Evolutionary conservation across 2,797 vertebrate genomes (phyloP).

Genomic region (Tragopan temminckii): DNA sequence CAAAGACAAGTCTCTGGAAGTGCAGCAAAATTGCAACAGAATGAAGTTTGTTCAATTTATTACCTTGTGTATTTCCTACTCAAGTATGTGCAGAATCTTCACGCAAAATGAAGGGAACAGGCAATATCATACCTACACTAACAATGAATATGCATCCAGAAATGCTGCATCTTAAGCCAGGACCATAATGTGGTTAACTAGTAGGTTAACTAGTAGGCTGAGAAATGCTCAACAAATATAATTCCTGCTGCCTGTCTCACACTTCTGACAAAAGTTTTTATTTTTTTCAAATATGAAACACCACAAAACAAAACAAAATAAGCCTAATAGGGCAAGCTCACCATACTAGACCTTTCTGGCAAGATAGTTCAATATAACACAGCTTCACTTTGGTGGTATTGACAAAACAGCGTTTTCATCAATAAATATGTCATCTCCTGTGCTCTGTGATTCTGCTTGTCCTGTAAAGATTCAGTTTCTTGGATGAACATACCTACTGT

Average conservation of each 20-base stretch:
- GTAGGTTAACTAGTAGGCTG: fast-evolving
- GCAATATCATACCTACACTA: not conserved
- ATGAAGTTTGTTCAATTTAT: not conserved
- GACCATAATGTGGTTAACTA: not conserved
- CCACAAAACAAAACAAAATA: not conserved
- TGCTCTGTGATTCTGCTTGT: constrained; percentile 30
- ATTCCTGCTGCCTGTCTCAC: not conserved
- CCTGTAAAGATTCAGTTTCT: constrained; percentile 51
- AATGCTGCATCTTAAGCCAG: not conserved
- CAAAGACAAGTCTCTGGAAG: not conserved
- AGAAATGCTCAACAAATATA: not conserved
- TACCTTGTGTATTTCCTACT: not conserved
- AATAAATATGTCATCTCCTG: constrained; percentile 58
- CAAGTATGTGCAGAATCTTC: not conserved
- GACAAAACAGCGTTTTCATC: constrained; percentile 62
- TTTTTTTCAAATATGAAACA: not conserved
- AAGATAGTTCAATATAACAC: constrained; percentile 66
- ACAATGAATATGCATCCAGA: not conserved
- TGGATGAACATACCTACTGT: not conserved
- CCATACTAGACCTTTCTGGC: not conserved
- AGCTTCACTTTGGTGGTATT: constrained; percentile 56
- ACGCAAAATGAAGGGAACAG: not conserved
- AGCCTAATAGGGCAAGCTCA: not conserved
- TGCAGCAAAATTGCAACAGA: not conserved
- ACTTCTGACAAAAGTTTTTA: not conserved